Percentiles rank a stretch among this genome's conserved stretches.
These are phyloP conservation scores for Pipistrellus kuhlii DNA, from an alignment of 2,797 vertebrate genomes.

Conservation along the genomic window DNA sequence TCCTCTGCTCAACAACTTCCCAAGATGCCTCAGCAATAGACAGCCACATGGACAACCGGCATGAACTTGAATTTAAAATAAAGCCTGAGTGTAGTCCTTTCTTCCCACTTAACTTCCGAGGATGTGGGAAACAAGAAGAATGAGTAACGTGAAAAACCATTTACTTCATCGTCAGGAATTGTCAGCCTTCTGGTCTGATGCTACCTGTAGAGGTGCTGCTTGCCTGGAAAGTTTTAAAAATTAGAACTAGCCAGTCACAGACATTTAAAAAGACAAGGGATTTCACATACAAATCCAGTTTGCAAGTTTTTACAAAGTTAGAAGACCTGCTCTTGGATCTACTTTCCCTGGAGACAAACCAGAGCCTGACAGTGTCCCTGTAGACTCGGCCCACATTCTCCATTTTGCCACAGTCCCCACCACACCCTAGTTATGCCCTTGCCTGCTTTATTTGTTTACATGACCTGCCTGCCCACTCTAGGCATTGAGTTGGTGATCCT, in stretches of 20 bases:
- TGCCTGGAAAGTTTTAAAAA: background rate
- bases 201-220: background rate
- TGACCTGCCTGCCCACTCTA: background rate
- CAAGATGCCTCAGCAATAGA: background rate
- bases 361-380: accelerated
- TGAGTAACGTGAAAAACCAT: background rate
- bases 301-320: background rate
- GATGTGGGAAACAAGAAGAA: background rate
- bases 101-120: background rate
- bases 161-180: background rate
- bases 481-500: background rate
- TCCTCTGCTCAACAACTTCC: background rate
- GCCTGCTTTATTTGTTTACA: background rate
- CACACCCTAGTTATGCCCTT: accelerated
- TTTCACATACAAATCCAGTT: background rate
- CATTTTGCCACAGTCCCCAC: background rate
- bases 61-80: background rate
- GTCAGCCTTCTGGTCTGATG: background rate
- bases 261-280: background rate
- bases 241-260: background rate
- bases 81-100: background rate
- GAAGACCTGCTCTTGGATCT: background rate
- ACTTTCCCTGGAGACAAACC: background rate
- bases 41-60: background rate
- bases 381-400: accelerated